Conservation (phyloP, 2,888 invertebrate genomes). For the Pemphredon lugubris region DNA sequence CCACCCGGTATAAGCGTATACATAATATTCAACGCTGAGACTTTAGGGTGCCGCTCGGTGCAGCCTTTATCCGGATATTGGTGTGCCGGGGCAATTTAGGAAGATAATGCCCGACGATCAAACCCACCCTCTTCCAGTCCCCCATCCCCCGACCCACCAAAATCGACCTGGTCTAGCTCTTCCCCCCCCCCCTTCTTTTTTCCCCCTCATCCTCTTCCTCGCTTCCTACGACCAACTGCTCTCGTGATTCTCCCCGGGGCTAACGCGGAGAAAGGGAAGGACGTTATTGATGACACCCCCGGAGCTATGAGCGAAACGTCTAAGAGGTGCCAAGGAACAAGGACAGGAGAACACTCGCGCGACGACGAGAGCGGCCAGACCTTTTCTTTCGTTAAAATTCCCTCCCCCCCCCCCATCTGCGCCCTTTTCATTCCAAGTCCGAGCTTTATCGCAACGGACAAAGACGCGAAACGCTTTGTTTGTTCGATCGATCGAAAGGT, state of each 20-base stretch:
- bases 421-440: slow-evolving; percentile 25
- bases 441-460: slow-evolving; percentile 40
- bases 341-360: slow-evolving; percentile 46
- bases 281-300: slow-evolving; percentile 71
- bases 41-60: slow-evolving; percentile 40
- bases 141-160: no score
- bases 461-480: slow-evolving; percentile 43
- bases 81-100: slow-evolving; percentile 69
- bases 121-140: slow-evolving; percentile 65
- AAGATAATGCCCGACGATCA: slow-evolving; percentile 73
- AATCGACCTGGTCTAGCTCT: slow-evolving; percentile 12
- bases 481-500: slow-evolving; percentile 43
- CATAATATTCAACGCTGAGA: slow-evolving; percentile 36
- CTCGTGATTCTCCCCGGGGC: slow-evolving; percentile 45
- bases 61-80: slow-evolving; percentile 59
- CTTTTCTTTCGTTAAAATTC: slow-evolving; percentile 43
- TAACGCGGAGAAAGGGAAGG: slow-evolving; percentile 48
- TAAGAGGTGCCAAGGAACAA: slow-evolving; percentile 19
- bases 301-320: slow-evolving; percentile 37
- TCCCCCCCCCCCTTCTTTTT: not conserved
- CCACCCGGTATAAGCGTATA: slow-evolving; percentile 7
- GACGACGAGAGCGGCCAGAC: slow-evolving; percentile 27
- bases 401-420: slow-evolving; percentile 25
- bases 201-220: not conserved
- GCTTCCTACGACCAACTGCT: slow-evolving; percentile 9